Percentiles rank a stretch among this genome's conserved stretches.
These are phyloP conservation scores for Calosoma granatense DNA, from an alignment of 1,140 invertebrate genomes.

Conservation along the genomic window DNA sequence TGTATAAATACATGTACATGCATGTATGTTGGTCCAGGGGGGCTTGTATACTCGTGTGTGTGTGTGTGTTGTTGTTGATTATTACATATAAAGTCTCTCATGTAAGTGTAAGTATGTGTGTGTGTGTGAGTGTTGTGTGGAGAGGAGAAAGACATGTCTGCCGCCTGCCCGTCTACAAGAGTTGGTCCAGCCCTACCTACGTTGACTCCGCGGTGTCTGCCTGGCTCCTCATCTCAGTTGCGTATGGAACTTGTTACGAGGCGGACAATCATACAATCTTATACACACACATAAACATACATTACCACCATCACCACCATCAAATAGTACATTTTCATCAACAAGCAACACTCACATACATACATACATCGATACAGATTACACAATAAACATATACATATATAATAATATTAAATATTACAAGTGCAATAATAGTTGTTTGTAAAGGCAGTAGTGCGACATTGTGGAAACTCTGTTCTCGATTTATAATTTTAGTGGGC, in stretches of 20 bases:
- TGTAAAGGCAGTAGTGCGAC: no score
- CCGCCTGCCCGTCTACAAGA: constrained; percentile 1
- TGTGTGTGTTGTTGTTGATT: background rate
- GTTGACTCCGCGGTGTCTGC: background rate
- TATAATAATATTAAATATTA: no score
- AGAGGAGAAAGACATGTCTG: background rate
- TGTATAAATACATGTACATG: no score
- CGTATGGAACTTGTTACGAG: background rate
- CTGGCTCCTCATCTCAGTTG: background rate
- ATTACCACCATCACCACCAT: background rate
- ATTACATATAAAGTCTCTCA: no score
- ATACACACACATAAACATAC: background rate
- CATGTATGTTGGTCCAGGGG: background rate
- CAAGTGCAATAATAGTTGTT: no score
- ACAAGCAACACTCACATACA: no score
- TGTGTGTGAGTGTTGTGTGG: background rate
- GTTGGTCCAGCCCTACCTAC: background rate
- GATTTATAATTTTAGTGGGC: no score
- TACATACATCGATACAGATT: no score
- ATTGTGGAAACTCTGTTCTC: no score
- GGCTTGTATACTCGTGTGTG: no score
- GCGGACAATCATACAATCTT: background rate
- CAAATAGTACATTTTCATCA: no score
- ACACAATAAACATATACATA: no score
- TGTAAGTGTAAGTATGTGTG: background rate